Base-by-base conservation (phyloP, 2,888 invertebrate genomes). In the Cephus nigrinus region DNA sequence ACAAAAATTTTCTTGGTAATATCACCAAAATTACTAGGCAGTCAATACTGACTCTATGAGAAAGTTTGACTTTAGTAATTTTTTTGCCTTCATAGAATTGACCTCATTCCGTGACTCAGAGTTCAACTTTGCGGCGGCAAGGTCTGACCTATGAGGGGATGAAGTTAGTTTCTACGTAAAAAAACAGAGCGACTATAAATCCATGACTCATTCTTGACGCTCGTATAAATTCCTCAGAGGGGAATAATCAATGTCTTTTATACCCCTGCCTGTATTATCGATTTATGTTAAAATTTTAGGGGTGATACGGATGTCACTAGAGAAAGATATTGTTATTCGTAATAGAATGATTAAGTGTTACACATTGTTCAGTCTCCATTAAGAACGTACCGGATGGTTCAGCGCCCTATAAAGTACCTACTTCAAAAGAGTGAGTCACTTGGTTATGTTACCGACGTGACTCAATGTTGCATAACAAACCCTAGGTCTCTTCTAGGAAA, bases 381-480 rank as follows among this genome's bases (percentile, higher is more conserved):
- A 9, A 55, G 23, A 55, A 9, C 23, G 55, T 55, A 55, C 9
- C 9, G 0, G 1, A 23, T 23, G 23, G 85, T 84, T 85, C 84
- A 84, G 82, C 36, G 84, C 68, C 82, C 85, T 77, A 15, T 75
- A 78, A 79, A 72, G 79, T 77, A 76, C 81, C 81, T 82, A 84
- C 79, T 77, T 3, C 71, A 73, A 76, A 79, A 75, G 68, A 79
- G 80, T 88, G 88, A 88, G 83, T 88, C 88, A 88, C 83, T 76
- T 72, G 77, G 75, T 75, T 79, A 82, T 75, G 79, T 77, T 78
- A 84, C 23, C 12, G 71, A 31, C 71, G 79, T 90, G 90, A 90
- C 89, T 90, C 90, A 89, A 89, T 87, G 85, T 84, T 84, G 80
- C 83, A 82, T 86, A 88, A 86, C 85, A 85, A 81, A 82, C 80